A percentile compares a stretch with the other conserved stretches of the same genome.
These are phyloP conservation scores for Onychomys arenicola DNA, from an alignment of 2,797 vertebrate species.

Conservation along the genomic window DNA sequence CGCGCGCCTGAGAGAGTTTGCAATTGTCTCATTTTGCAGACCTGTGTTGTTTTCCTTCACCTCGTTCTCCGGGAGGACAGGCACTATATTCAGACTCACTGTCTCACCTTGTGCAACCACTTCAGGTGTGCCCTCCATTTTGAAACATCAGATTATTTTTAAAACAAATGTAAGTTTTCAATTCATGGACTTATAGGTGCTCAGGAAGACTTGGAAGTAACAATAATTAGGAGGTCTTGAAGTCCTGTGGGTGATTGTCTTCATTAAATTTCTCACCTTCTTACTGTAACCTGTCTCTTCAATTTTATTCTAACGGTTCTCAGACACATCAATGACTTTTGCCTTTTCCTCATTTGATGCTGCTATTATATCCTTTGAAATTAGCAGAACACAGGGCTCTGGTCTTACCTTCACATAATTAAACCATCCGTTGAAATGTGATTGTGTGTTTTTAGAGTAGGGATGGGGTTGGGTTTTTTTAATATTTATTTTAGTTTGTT, in stretches of 20 bases:
- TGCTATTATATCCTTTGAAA: conserved; percentile 42
- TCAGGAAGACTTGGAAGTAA: background rate
- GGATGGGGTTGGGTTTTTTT: background rate
- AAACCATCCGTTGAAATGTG: background rate
- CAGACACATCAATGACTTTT: background rate
- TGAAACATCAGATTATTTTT: conserved; percentile 1
- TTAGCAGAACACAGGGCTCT: background rate
- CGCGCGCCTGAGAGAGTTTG: conserved; percentile 43
- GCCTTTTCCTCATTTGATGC: background rate
- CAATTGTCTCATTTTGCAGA: conserved; percentile 67
- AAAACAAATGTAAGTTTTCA: background rate
- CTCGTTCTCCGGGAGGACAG: conserved; percentile 33
- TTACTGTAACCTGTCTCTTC: conserved; percentile 48
- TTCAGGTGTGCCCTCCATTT: background rate
- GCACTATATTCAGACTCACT: background rate
- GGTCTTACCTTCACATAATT: conserved; percentile 24
- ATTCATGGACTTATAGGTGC: background rate
- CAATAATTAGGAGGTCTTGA: conserved; percentile 26
- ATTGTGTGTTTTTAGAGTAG: background rate
- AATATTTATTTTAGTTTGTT: conserved; percentile 8
- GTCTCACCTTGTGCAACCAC: conserved; percentile 12
- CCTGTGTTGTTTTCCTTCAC: conserved; percentile 48
- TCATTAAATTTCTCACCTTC: conserved; percentile 23
- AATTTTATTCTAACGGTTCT: conserved; percentile 40
- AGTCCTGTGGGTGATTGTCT: conserved; percentile 12